These are phyloP conservation scores for Bradypodion ventrale DNA, from an alignment of 2,797 vertebrate genomes.

Conservation along the genomic window DNA sequence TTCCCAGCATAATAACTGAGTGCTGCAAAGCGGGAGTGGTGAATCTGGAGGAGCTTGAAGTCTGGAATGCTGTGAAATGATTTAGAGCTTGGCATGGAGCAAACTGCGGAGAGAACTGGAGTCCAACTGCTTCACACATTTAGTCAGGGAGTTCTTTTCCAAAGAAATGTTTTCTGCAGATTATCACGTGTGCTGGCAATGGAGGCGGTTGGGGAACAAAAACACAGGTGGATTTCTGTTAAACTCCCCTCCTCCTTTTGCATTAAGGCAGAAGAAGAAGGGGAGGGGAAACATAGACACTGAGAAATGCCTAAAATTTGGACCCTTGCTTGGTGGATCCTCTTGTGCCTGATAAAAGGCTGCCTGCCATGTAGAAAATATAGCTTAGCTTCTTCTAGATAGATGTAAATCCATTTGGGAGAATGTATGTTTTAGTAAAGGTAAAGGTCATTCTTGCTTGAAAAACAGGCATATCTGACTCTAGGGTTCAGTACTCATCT, in stretches of 20 bases:
- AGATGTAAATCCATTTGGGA: no score
- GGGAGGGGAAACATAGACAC: not conserved
- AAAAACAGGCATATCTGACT: no score
- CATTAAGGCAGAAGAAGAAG: not conserved
- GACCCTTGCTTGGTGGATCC: no score
- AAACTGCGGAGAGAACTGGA: not conserved
- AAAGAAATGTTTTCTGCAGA: not conserved
- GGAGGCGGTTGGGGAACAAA: no score
- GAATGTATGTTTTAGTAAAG: no score
- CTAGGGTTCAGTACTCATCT: no score
- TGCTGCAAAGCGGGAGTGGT: not conserved
- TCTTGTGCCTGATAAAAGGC: no score
- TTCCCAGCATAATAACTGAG: not conserved
- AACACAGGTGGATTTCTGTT: not conserved
- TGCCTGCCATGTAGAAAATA: no score
- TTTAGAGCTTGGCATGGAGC: not conserved
- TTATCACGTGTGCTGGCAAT: not conserved
- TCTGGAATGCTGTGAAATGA: not conserved
- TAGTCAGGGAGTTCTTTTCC: not conserved
- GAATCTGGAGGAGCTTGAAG: not conserved
- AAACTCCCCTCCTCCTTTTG: not conserved
- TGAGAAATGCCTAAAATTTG: no score
- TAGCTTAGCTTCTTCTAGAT: no score
- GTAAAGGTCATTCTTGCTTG: no score
- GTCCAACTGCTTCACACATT: not conserved